Conservation (phyloP, 2,113 vertebrate genomes). For the Papio anubis region DNA sequence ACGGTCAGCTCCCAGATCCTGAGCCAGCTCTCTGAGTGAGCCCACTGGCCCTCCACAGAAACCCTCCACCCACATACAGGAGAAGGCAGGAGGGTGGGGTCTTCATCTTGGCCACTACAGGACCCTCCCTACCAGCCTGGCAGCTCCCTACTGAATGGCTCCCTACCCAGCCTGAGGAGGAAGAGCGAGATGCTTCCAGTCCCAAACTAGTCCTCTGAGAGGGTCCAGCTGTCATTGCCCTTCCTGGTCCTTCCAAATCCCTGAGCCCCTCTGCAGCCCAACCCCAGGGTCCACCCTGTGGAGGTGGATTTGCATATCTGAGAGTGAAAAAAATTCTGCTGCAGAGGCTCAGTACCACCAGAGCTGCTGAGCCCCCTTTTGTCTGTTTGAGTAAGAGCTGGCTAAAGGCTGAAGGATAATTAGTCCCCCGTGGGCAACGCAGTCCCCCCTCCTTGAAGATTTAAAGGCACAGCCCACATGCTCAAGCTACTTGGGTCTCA, state of each 20-base stretch:
- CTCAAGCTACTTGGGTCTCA: background rate
- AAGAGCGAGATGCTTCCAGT: background rate
- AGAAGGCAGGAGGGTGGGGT: background rate
- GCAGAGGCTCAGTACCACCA: conserved; percentile 59
- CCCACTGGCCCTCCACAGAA: background rate
- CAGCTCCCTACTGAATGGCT: background rate
- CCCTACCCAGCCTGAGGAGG: background rate
- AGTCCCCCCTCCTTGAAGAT: background rate
- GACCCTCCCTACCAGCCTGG: background rate
- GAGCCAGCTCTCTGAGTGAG: background rate
- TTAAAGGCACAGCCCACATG: conserved; percentile 66
- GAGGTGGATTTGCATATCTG: conserved; percentile 78
- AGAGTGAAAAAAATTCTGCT: conserved; percentile 38
- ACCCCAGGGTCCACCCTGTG: background rate
- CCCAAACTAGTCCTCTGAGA: background rate
- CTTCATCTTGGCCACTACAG: background rate
- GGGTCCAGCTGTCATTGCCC: background rate
- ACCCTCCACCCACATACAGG: background rate
- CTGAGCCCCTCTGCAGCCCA: background rate
- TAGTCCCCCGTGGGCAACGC: background rate
- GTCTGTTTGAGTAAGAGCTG: conserved; percentile 63
- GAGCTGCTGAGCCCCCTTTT: conserved; percentile 58
- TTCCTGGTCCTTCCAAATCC: background rate
- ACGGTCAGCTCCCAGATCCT: background rate
- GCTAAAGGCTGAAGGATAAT: conserved; percentile 60